Conservation (phyloP, 1,140 invertebrate genomes). For the Rhopalosiphum maidis region DNA sequence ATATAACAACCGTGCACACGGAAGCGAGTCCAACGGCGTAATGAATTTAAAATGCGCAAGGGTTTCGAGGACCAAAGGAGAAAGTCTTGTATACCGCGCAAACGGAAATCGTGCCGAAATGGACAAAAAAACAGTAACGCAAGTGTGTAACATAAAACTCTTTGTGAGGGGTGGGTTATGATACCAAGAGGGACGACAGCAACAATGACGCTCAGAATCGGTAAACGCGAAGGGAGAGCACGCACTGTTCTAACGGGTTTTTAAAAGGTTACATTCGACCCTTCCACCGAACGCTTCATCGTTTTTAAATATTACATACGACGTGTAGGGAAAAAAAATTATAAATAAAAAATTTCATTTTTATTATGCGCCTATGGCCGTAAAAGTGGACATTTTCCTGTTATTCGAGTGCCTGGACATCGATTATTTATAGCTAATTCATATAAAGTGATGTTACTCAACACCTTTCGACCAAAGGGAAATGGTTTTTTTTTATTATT, state of each 20-base stretch:
- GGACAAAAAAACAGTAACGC: background rate
- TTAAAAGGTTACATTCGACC: constrained; percentile 24
- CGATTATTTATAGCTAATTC: constrained; percentile 25
- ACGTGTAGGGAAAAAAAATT: background rate
- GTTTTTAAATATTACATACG: constrained; percentile 14
- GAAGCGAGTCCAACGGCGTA: background rate
- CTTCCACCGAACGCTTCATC: background rate
- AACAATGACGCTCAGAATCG: background rate
- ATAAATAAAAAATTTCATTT: constrained; percentile 20
- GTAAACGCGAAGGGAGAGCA: background rate
- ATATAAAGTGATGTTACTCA: constrained; percentile 5
- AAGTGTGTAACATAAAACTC: background rate
- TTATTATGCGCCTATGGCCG: background rate
- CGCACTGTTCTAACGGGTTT: background rate
- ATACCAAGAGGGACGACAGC: background rate
- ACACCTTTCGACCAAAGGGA: background rate
- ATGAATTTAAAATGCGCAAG: background rate
- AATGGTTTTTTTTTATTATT: background rate
- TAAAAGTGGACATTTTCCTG: background rate
- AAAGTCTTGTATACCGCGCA: background rate
- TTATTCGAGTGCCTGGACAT: background rate
- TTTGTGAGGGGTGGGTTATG: background rate
- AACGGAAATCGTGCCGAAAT: background rate
- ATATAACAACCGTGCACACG: background rate
- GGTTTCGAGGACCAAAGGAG: background rate